Evolutionary conservation across 2,113 vertebrate species (phyloP).

Genomic region (Anolis sagrei): DNA sequence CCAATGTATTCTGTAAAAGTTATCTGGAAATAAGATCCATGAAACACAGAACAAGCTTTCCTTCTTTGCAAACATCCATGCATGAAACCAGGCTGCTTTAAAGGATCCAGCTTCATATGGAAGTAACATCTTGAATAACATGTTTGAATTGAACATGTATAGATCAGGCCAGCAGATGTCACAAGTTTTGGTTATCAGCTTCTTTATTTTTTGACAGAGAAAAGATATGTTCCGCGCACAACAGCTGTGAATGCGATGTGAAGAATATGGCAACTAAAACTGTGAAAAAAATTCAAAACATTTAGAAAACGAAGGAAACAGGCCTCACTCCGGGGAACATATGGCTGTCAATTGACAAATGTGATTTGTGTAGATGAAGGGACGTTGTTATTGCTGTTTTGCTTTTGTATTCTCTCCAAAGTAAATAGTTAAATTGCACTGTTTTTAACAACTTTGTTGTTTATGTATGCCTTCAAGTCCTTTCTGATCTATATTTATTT

Average conservation of each 20-base stretch:
- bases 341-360: not conserved
- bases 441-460: no score
- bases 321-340: not conserved
- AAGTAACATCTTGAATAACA: not conserved
- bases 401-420: no score
- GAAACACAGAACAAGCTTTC: not conserved
- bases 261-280: not conserved
- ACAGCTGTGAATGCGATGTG: not conserved
- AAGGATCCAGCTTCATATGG: not conserved
- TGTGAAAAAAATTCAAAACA: not conserved
- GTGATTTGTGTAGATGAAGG: no score
- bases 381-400: no score
- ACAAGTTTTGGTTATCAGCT: not conserved
- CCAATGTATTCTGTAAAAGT: no score
- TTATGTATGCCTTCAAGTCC: no score
- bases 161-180: conserved; percentile 3
- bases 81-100: not conserved
- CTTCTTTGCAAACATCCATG: not conserved
- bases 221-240: not conserved
- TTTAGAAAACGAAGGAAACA: not conserved
- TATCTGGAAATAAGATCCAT: not conserved
- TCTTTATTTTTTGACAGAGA: not conserved
- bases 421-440: no score
- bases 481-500: no score
- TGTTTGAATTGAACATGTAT: not conserved